A percentile compares a stretch with the other conserved stretches of the same genome.
phyloP scores from a whole-genome alignment of 2,113 vertebrate genomes.

The Mus musculus region DNA sequence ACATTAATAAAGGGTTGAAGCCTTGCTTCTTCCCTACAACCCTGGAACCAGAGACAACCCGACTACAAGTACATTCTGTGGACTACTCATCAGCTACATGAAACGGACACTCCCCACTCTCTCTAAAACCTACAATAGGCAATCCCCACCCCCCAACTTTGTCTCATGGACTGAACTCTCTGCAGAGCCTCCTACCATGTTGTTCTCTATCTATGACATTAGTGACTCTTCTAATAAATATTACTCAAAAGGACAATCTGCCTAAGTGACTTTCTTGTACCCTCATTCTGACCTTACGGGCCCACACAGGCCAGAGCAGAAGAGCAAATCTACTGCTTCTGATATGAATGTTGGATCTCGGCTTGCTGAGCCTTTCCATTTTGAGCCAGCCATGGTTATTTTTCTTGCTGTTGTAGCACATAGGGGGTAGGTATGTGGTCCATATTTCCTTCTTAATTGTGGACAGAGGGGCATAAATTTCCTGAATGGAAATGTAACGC shows the following conservation, averaged over 20 bases:
- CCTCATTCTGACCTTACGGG: background rate
- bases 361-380: slow-evolving; percentile 46
- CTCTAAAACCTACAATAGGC: background rate
- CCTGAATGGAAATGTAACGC: slow-evolving; percentile 57
- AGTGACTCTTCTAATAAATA: background rate
- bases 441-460: slow-evolving; percentile 77
- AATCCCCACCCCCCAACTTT: background rate
- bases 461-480: slow-evolving; percentile 68
- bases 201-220: background rate
- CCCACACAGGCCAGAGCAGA: background rate
- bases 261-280: no score
- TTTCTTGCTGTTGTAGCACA: slow-evolving; percentile 9
- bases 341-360: slow-evolving; percentile 6
- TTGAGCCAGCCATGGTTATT: slow-evolving; percentile 47
- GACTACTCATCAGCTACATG: no score
- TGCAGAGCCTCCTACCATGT: background rate
- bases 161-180: background rate
- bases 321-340: background rate
- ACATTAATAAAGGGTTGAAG: background rate
- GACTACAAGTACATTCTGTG: background rate
- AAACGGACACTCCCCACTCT: no score
- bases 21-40: background rate
- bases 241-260: background rate
- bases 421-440: background rate
- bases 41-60: background rate